Percentiles rank a stretch among this genome's conserved stretches.
phyloP scores from a whole-genome alignment of 2,888 invertebrate species.

The Pardosa pseudoannulata region DNA sequence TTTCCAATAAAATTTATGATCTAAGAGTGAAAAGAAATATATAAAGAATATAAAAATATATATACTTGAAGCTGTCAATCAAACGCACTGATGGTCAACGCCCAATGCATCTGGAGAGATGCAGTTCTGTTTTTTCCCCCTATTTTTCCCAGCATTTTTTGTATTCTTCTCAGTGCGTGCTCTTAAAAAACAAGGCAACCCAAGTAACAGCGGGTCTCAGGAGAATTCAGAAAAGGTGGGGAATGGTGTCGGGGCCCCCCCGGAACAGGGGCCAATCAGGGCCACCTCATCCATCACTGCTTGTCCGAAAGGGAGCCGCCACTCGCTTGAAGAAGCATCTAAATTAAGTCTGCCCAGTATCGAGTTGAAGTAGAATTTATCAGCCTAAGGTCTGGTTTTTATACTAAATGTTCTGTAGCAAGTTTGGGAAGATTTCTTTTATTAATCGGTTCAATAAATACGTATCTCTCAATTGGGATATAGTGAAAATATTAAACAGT shows the following conservation, averaged over 20 bases:
- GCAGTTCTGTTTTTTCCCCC: not conserved
- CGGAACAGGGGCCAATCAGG: slow-evolving; percentile 68
- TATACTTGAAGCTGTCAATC: slow-evolving; percentile 9
- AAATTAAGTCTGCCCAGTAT: slow-evolving; percentile 56
- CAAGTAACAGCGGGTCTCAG: slow-evolving; percentile 23
- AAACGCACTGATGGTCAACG: slow-evolving; percentile 20
- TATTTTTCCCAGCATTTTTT: slow-evolving; percentile 6
- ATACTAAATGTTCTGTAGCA: too few species aligned
- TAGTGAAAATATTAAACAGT: too few species aligned
- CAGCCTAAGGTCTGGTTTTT: too few species aligned
- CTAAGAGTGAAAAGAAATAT: not conserved
- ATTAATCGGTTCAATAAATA: too few species aligned
- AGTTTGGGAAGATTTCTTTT: too few species aligned
- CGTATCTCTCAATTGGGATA: too few species aligned
- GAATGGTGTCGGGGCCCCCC: slow-evolving; percentile 14
- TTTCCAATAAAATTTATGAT: not conserved
- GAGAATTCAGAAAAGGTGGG: slow-evolving; percentile 24
- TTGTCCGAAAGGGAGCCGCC: slow-evolving; percentile 56
- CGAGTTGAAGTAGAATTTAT: not conserved
- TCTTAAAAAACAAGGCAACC: slow-evolving; percentile 20
- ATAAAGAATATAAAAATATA: slow-evolving; percentile 8
- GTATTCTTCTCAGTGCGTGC: not conserved
- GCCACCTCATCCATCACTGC: slow-evolving; percentile 62
- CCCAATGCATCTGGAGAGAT: slow-evolving; percentile 23
- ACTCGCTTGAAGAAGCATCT: slow-evolving; percentile 46